Evolutionary conservation across 1,140 invertebrate genomes (phyloP).

Genomic region (Asobara japonica): DNA sequence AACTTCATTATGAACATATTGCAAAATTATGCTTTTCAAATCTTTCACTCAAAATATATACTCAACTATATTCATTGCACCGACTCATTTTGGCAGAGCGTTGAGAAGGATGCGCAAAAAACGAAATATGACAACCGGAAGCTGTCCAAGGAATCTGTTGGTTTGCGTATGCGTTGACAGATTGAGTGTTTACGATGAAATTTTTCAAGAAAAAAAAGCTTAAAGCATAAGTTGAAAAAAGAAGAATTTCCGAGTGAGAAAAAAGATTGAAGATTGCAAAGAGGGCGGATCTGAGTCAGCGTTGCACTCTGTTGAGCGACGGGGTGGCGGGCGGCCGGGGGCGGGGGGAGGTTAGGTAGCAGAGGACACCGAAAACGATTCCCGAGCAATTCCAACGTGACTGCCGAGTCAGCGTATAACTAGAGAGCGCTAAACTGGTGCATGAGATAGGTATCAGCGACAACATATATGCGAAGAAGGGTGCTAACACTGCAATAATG

Average conservation of each 20-base stretch:
- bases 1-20: too few species aligned
- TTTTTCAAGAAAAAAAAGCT: background rate
- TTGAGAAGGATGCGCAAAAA: too few species aligned
- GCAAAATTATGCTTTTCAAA: too few species aligned
- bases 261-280: slow-evolving; percentile 17
- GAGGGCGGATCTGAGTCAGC: slow-evolving; percentile 65
- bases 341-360: background rate
- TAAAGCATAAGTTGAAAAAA: background rate
- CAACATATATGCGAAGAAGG: slow-evolving; percentile 24
- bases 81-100: too few species aligned
- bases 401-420: slow-evolving; percentile 58
- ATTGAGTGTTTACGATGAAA: slow-evolving; percentile 13
- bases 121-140: slow-evolving; percentile 14
- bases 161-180: slow-evolving; percentile 15
- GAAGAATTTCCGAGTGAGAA: background rate
- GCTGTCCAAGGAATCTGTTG: slow-evolving; percentile 3
- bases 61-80: too few species aligned
- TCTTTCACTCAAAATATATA: too few species aligned
- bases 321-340: too few species aligned
- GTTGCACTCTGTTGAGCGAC: background rate
- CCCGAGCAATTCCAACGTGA: slow-evolving; percentile 17
- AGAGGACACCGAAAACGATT: slow-evolving; percentile 48
- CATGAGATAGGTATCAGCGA: background rate
- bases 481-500: slow-evolving; percentile 54
- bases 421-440: slow-evolving; percentile 8